A percentile compares a stretch with the other conserved stretches of the same genome.
Conservation (phyloP, 2,113 vertebrate genomes). For the Festucalex cinctus region DNA sequence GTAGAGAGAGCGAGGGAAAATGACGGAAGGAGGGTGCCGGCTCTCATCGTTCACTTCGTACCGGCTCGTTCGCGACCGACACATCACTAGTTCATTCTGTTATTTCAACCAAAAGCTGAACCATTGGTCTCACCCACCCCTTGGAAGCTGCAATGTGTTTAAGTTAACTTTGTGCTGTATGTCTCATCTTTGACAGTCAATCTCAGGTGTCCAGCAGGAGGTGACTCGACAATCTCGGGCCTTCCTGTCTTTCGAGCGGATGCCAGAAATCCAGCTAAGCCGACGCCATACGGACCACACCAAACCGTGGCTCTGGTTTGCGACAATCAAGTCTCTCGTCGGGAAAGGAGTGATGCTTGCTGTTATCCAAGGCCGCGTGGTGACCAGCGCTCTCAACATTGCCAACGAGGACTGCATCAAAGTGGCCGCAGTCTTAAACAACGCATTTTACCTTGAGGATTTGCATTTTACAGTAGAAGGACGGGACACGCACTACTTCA, state of each 20-base stretch:
- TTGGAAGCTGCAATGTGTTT: not conserved
- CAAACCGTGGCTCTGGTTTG: slow-evolving; percentile 95
- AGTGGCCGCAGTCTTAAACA: slow-evolving; percentile 93
- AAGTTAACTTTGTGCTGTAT: not conserved
- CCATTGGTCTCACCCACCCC: not conserved
- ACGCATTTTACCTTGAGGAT: slow-evolving; percentile 94
- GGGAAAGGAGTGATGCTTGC: slow-evolving; percentile 98
- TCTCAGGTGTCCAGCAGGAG: slow-evolving; percentile 95
- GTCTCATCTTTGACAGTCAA: slow-evolving; percentile 74
- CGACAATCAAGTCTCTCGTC: slow-evolving; percentile 88
- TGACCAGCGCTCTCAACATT: slow-evolving; percentile 93
- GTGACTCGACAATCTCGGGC: slow-evolving; percentile 87
- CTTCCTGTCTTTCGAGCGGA: slow-evolving; percentile 91
- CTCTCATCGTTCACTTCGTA: no score
- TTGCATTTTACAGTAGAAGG: slow-evolving; percentile 94
- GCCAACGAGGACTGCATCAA: slow-evolving; percentile 99
- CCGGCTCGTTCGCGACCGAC: no score
- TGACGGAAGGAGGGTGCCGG: no score
- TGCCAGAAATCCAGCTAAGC: slow-evolving; percentile 91
- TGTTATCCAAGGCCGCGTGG: slow-evolving; percentile 90
- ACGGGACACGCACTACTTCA: slow-evolving; percentile 96
- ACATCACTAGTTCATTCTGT: not conserved
- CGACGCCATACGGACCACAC: slow-evolving; percentile 70
- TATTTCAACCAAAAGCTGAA: not conserved
- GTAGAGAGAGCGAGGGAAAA: no score